Evolutionary conservation across 2,797 vertebrate genomes (phyloP), one percentile per base, ranked within the genome.

Genomic region (Hoplostethus atlanticus): DNA sequence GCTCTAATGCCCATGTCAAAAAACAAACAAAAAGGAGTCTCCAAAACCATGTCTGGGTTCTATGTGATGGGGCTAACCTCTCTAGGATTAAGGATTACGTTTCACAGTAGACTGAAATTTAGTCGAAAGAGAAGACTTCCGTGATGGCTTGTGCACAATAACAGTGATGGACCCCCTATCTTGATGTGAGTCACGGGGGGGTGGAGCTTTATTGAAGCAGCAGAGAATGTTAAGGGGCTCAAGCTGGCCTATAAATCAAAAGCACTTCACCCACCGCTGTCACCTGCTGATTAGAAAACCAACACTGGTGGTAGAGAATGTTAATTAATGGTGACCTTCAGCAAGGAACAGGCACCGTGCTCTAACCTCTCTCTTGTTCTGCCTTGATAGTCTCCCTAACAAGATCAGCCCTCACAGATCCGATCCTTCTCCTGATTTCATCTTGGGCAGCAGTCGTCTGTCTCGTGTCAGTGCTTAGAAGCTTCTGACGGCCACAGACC

Each of bases 281-380:
- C 76, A 87, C 71, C 77, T 67, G 58, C 75, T 87, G 84, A 89
- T 89, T 88, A 78, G 80, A 88, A 88, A 90, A 78, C 81, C 81
- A 83, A 84, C 84, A 85, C 58, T 77, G 79, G 65, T 71, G 86
- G 56, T 64, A 62, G 74, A 75, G 74, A 77, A 83, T 83, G 73
- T 79, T 79, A 83, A 85, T 87, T 86, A 84, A 76, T 76, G 67
- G 60, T 12, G 65, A 86, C 81, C 87, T 85, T 84, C 78, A 81
- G 64, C 6, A 40, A 70, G 47, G 28, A 42, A 73, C 60, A 58
- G 71, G 25, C 70, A 30, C 44, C 36, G 12, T 15, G 36, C 70
- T 72, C 53, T 53, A 71, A 79, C 55, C 52, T 50, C 50, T 69
- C 73, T 56, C 66, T 53, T 79, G 57, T 72, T 70, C 62, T 69